Percentiles rank a stretch among this genome's conserved stretches.
These are phyloP conservation scores for Petrocephalus schoutedeni DNA, from an alignment of 2,797 vertebrate species.

Conservation along the genomic window DNA sequence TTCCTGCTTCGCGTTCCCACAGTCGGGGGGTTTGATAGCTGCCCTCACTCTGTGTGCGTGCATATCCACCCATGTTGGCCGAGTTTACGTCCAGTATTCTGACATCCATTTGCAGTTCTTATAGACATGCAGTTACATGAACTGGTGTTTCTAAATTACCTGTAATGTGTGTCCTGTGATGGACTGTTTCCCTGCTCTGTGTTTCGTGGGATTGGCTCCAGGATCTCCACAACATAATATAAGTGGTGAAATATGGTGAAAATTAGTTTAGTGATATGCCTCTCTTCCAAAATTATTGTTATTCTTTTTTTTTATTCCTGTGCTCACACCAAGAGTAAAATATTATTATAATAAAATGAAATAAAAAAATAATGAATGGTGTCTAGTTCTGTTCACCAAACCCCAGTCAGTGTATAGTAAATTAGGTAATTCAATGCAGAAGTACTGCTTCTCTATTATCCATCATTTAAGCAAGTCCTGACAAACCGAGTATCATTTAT, in stretches of 20 bases:
- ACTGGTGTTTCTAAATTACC: background rate
- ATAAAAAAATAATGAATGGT: background rate
- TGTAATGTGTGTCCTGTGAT: background rate
- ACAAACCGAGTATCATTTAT: background rate
- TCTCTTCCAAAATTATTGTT: background rate
- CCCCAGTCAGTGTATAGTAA: background rate
- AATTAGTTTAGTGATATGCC: background rate
- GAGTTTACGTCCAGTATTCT: background rate
- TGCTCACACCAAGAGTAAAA: background rate
- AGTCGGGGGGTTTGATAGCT: background rate
- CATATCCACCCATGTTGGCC: background rate
- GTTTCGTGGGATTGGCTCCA: background rate
- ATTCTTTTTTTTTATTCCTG: background rate
- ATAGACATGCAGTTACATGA: background rate
- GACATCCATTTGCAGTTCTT: background rate
- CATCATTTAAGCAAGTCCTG: background rate
- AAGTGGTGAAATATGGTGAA: background rate
- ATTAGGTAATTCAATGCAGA: background rate
- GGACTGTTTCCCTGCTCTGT: background rate
- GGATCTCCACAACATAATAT: background rate
- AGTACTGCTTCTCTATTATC: background rate
- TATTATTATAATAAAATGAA: background rate
- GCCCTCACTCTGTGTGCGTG: background rate
- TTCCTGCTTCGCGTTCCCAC: background rate
- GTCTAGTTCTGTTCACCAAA: background rate